A percentile compares a stretch with the other conserved stretches of the same genome.
phyloP scores from a whole-genome alignment of 1,140 invertebrate genomes.

The Pachypeltis micranthus region DNA sequence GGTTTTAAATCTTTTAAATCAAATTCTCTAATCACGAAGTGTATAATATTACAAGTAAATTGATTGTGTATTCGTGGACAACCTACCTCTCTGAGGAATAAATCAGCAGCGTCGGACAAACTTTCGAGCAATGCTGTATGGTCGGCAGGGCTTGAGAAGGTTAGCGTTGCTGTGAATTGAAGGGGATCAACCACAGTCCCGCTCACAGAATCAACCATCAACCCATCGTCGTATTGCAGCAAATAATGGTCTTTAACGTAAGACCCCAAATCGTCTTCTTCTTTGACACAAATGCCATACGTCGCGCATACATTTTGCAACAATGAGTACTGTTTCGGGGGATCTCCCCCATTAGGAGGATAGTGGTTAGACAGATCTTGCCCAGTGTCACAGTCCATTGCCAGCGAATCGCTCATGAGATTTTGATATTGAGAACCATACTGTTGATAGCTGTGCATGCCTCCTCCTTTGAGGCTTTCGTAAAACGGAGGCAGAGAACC shows the following conservation, averaged over 20 bases:
- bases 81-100: constrained; percentile 45
- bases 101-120: constrained; percentile 57
- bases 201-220: constrained; percentile 66
- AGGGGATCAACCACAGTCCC: constrained; percentile 63
- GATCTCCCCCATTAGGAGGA: constrained; percentile 33
- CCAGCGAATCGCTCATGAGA: constrained; percentile 44
- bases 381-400: constrained; percentile 64
- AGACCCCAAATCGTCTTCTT: constrained; percentile 51
- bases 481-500: constrained; percentile 72
- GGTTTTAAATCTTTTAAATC: too few species aligned
- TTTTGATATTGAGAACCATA: constrained; percentile 27
- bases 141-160: constrained; percentile 62
- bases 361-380: constrained; percentile 39
- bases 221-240: constrained; percentile 50
- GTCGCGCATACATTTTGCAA: constrained; percentile 62
- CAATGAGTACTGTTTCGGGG: constrained; percentile 57
- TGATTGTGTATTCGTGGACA: neutral
- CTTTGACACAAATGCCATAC: constrained; percentile 64
- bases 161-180: constrained; percentile 66
- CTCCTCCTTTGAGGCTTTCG: constrained; percentile 59
- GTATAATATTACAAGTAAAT: neutral
- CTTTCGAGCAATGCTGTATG: constrained; percentile 53
- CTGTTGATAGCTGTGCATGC: constrained; percentile 26
- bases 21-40: too few species aligned
- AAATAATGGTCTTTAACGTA: constrained; percentile 53